phyloP scores from a whole-genome alignment of 1,140 invertebrate genomes.

The Ericerus pela region DNA sequence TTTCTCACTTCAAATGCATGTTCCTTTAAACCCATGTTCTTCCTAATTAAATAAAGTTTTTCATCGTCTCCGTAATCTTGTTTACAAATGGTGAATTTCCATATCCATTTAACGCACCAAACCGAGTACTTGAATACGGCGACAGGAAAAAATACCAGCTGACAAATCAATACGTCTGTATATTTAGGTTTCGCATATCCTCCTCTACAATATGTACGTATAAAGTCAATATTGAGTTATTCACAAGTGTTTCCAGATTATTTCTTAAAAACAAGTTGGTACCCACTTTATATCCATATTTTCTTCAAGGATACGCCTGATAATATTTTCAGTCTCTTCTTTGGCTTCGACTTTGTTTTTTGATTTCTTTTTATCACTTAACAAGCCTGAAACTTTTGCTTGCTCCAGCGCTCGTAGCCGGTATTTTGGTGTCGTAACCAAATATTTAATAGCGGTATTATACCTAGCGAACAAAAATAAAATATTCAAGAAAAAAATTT shows the following conservation, averaged over 20 bases:
- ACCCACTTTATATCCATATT: slow-evolving; percentile 67
- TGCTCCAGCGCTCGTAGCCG: slow-evolving; percentile 64
- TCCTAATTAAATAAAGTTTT: slow-evolving; percentile 16
- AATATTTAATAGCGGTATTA: slow-evolving; percentile 70
- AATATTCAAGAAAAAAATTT: background rate
- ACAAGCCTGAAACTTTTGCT: slow-evolving; percentile 53
- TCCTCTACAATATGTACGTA: slow-evolving; percentile 38
- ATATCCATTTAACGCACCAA: slow-evolving; percentile 16
- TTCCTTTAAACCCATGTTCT: slow-evolving; percentile 12
- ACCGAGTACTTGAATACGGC: slow-evolving; percentile 12
- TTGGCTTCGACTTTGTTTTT: slow-evolving; percentile 56
- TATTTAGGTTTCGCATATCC: slow-evolving; percentile 43
- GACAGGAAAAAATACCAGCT: slow-evolving; percentile 15
- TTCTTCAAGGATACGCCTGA: slow-evolving; percentile 66
- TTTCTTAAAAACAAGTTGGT: slow-evolving; percentile 2
- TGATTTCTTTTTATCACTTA: slow-evolving; percentile 37
- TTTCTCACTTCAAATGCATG: slow-evolving; percentile 17
- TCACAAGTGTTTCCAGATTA: too few species aligned
- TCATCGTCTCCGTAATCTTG: slow-evolving; percentile 17
- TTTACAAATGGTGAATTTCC: slow-evolving; percentile 16
- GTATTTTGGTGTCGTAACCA: slow-evolving; percentile 75
- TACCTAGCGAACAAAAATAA: slow-evolving; percentile 34
- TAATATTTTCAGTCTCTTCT: slow-evolving; percentile 55
- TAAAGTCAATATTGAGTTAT: too few species aligned
- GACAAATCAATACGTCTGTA: slow-evolving; percentile 14